A percentile compares a stretch with the other conserved stretches of the same genome.
Conservation (phyloP, 2,113 vertebrate genomes). For the Gambusia holbrooki region DNA sequence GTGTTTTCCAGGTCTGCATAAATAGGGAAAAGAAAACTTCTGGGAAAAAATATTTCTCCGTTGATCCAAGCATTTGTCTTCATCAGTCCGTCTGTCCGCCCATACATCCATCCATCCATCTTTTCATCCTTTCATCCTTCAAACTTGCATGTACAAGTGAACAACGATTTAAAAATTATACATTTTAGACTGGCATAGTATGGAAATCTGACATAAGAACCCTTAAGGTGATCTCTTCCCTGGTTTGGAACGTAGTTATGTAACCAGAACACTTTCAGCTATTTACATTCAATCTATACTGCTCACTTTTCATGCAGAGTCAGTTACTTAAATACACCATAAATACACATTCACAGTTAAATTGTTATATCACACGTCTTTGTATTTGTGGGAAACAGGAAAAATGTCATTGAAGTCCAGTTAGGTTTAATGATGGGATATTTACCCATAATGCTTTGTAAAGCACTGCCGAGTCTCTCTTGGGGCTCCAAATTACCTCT, state of each 20-base stretch:
- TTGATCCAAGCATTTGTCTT: neutral
- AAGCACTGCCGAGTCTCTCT: constrained; percentile 64
- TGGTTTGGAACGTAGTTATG: constrained; percentile 54
- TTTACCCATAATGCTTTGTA: constrained; percentile 75
- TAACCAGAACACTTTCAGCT: constrained; percentile 41
- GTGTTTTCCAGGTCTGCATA: neutral
- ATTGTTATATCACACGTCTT: neutral
- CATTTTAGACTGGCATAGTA: neutral
- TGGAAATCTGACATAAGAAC: constrained; percentile 32
- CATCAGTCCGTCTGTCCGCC: too few species aligned
- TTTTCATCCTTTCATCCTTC: fast-evolving
- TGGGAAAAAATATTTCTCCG: neutral
- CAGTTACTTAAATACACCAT: neutral
- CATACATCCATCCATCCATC: too few species aligned
- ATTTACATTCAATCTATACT: constrained; percentile 1
- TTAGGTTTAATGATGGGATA: constrained; percentile 54
- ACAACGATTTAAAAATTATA: neutral
- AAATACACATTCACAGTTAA: neutral
- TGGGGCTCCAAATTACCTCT: constrained; percentile 70
- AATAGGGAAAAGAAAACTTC: neutral
- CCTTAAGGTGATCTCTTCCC: constrained; percentile 40
- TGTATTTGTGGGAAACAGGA: constrained; percentile 23
- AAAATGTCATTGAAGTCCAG: constrained; percentile 67
- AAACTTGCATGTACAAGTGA: too few species aligned
- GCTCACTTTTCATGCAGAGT: constrained; percentile 32